Conservation (phyloP, 1,140 invertebrate genomes). For the Cydia pomonella region DNA sequence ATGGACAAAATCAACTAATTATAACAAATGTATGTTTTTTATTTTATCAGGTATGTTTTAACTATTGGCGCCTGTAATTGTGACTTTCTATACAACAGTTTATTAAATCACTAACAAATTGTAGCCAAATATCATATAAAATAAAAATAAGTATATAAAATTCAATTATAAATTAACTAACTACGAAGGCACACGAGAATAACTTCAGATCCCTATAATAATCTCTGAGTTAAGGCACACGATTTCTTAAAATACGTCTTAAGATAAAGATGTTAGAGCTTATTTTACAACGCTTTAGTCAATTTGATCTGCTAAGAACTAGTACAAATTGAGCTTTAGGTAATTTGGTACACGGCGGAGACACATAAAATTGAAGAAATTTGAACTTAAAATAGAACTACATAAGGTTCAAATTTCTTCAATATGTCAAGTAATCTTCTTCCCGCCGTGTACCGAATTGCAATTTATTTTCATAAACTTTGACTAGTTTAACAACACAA, state of each 20-base stretch:
- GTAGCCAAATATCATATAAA: conserved; percentile 9
- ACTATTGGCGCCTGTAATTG: not conserved
- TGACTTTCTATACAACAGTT: conserved; percentile 22
- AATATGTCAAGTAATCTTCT: too few species aligned
- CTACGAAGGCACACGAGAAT: conserved; percentile 55
- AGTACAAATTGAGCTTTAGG: not conserved
- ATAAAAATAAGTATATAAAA: conserved; percentile 20
- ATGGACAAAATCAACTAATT: too few species aligned
- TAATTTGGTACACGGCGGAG: too few species aligned
- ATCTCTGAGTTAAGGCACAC: conserved; percentile 71
- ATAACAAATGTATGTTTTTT: too few species aligned
- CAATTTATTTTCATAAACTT: not conserved
- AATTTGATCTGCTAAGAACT: conserved; percentile 13
- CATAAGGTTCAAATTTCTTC: too few species aligned
- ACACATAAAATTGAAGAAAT: too few species aligned
- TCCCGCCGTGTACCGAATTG: too few species aligned
- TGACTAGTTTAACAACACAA: conserved; percentile 4
- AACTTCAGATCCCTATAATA: conserved; percentile 62
- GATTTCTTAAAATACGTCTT: conserved; percentile 45
- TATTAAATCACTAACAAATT: conserved; percentile 2
- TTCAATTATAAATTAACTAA: conserved; percentile 9
- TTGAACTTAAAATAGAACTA: too few species aligned
- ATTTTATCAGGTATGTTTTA: too few species aligned
- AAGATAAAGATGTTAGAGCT: conserved; percentile 23
- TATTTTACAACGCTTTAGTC: not conserved